Base-by-base conservation (phyloP, 2,888 invertebrate species). In the Coelinius sp. region DNA sequence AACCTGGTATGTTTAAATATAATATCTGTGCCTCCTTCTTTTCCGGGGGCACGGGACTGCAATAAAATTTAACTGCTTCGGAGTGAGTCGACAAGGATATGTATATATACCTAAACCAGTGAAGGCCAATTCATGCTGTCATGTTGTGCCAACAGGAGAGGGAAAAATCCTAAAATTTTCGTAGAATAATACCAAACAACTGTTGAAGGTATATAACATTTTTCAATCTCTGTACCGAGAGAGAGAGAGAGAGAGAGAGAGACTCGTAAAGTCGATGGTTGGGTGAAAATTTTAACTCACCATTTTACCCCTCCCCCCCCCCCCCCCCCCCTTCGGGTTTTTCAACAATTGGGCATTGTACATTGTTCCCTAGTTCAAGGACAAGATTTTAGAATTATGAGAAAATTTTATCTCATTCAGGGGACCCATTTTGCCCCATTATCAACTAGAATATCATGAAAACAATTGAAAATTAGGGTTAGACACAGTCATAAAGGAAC, bases 31-130 rank as follows among this genome's bases (percentile, higher is more conserved):
- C 56, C 67, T 68, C 56, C 14, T 25, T 27, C 14, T 25, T 17
- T 25, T n/a, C 20, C 25, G 27, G 27, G 14, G 27, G 70, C 75
- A 79, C 52, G 70, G 74, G 76, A 73, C 82, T 79, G 82, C 80
- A 85, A 85, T 86, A 86, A 86, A 86, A 86, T 79, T 85, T 80
- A 84, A 84, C 82, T 80, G 79, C 81, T 82, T 78, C 71, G 63
- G 76, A 62, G 73, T 68, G 71, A 76, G 74, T 75, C 76, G 73
- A 74, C 62, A 74, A 72, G 75, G 73, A 35, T n/a, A n/a, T n/a
- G n/a, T n/a, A n/a, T n/a, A n/a, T n/a, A 44, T 49, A 64, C 53
- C 73, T 73, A n/a, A n/a, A 71, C 74, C 64, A 70, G 59, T 65
- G 64, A 77, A n/a, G n/a, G n/a, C n/a, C n/a, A 75, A 77, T 78